phyloP scores from a whole-genome alignment of 92 coral and sea anemone genomes.

The Pocillopora meandrina region DNA sequence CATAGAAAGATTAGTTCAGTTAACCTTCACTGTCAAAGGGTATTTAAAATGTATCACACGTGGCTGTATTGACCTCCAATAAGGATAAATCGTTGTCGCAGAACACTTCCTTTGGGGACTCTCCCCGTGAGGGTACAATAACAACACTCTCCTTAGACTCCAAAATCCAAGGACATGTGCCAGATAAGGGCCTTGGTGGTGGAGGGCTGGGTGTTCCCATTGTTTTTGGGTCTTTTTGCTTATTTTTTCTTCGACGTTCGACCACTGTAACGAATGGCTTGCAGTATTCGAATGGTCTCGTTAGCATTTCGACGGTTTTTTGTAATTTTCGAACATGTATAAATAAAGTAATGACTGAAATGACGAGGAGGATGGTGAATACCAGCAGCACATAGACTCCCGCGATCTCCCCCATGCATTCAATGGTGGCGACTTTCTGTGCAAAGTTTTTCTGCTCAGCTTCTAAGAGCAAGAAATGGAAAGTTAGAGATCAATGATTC shows the following conservation, averaged over 20 bases:
- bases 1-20: too few species aligned
- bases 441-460: too few species aligned
- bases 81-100: neutral
- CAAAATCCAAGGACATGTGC: conserved; percentile 19
- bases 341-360: conserved; percentile 3
- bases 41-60: neutral
- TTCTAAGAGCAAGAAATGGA: too few species aligned
- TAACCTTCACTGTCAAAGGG: neutral
- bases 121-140: conserved; percentile 24
- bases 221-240: neutral
- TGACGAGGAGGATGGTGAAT: neutral
- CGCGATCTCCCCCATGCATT: too few species aligned
- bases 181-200: conserved; percentile 13
- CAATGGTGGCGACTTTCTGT: too few species aligned
- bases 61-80: neutral
- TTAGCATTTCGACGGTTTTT: neutral
- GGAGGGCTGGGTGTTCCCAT: neutral
- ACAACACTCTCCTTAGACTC: conserved; percentile 32
- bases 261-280: neutral
- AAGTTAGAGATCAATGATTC: too few species aligned
- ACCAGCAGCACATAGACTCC: neutral
- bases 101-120: conserved; percentile 18
- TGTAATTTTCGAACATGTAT: neutral
- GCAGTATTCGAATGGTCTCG: neutral
- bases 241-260: neutral